Evolutionary conservation across 2,888 invertebrate genomes (phyloP), one percentile per base, ranked within the genome.

Genomic region (Choreutis nemorana): DNA sequence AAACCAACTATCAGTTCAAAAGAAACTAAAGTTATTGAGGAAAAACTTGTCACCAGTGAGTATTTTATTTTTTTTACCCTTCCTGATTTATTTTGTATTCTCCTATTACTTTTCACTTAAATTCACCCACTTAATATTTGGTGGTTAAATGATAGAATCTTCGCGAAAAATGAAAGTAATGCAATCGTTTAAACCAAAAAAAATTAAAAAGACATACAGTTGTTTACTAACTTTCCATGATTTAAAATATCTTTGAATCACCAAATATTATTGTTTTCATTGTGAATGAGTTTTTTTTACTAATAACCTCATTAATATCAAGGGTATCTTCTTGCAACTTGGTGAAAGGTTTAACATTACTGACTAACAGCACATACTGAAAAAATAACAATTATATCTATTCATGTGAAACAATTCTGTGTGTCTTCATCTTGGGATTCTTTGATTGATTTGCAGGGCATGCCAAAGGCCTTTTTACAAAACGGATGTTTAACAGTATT

Each of bases 361-460:
- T 71, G 60, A 67, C 48, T 51, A 34, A 47, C 48, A 44, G 50
- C 54, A 53, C 50, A 55, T 48, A 55, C 51, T 63, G 50, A 62
- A 59, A 10, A 30, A 26, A 14, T 8, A 30, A 15, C 10, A 11
- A 16, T 14, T 10, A 12, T 16, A 55, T 41, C 44, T 42, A 55
- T 72, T n/a, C n/a, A n/a, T n/a, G n/a, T n/a, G n/a, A n/a, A n/a
- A n/a, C n/a, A n/a, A n/a, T 64, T 78, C 78, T 78, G 78, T 78
- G 78, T 75, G 75, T 78, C 78, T 77, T 73, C 75, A 78, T 71
- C 43, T 59, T 67, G 62, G 73, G 73, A 65, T 65, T 67, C 72
- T 62, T 80, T 79, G 67, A 72, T 65, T 75, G 64, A 73, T 77
- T 78, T 78, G 52, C 80, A 81, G 80, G 80, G 68, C 64, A 73